These are phyloP conservation scores for Enteromius afrohamiltoni DNA, from an alignment of 2,797 vertebrate genomes.

Conservation along the genomic window DNA sequence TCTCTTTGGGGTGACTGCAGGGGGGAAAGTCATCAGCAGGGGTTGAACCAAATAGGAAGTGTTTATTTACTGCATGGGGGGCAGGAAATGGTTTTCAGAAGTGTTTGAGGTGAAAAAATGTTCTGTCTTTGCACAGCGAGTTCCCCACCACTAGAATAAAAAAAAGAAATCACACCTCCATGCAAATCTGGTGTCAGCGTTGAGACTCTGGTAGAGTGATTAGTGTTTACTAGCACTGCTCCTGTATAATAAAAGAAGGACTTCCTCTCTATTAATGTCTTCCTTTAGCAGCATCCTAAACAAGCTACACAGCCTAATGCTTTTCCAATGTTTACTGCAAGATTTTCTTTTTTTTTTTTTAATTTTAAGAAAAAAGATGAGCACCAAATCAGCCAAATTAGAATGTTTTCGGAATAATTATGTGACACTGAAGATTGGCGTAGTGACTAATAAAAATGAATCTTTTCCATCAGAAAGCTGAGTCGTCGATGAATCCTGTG, in stretches of 20 bases:
- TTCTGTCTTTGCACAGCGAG: constrained; percentile 59
- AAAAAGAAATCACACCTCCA: constrained; percentile 33
- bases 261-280: neutral
- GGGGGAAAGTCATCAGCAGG: constrained; percentile 13
- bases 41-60: constrained; percentile 61
- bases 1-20: constrained; percentile 15
- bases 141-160: constrained; percentile 26
- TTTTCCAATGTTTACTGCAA: neutral
- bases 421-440: neutral
- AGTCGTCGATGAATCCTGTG: neutral
- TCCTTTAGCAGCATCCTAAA: constrained; percentile 1
- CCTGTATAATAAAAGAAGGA: neutral
- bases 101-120: constrained; percentile 66
- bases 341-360: neutral
- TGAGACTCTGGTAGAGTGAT: constrained; percentile 13
- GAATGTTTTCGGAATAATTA: neutral
- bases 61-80: constrained; percentile 57
- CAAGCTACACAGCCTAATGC: neutral
- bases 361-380: neutral
- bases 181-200: constrained; percentile 22
- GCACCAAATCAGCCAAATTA: neutral
- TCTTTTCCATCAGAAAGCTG: neutral
- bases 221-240: constrained; percentile 5
- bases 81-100: constrained; percentile 52
- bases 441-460: neutral